phyloP scores from a whole-genome alignment of 1,140 invertebrate species.

The Drosophila bocki region DNA sequence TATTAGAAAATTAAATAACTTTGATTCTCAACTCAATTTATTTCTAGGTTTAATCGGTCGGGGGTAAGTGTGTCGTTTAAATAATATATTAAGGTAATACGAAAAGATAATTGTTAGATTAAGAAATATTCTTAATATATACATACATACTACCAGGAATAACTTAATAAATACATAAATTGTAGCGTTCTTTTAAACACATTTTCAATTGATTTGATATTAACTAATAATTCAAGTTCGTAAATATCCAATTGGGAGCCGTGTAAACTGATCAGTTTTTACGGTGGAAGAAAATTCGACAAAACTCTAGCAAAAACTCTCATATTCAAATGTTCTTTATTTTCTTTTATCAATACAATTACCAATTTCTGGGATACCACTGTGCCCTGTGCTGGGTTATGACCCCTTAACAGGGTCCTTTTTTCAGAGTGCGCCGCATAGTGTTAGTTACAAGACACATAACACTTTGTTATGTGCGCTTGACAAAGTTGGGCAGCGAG shows the following conservation, averaged over 20 bases:
- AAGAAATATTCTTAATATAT: no score
- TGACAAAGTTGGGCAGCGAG: slow-evolving; percentile 77
- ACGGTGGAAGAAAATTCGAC: not conserved
- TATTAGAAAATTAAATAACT: no score
- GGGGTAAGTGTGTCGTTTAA: no score
- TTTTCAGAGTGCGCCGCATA: slow-evolving; percentile 43
- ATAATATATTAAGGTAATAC: no score
- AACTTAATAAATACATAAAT: no score
- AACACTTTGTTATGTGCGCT: slow-evolving; percentile 81
- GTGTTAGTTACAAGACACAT: slow-evolving; percentile 81
- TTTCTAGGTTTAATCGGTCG: no score
- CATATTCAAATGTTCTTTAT: not conserved
- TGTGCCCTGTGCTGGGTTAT: not conserved
- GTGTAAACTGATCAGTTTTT: not conserved
- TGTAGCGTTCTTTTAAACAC: no score
- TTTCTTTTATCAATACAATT: not conserved
- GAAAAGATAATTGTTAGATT: no score
- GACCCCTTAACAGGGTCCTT: slow-evolving; percentile 46
- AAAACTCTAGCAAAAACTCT: not conserved
- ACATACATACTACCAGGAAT: no score
- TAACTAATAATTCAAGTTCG: no score
- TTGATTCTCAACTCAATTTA: no score
- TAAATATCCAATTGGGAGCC: not conserved
- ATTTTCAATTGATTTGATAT: no score
- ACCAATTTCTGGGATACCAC: not conserved